phyloP scores from a whole-genome alignment of 1,140 invertebrate species.

The Hypothenemus hampei region DNA sequence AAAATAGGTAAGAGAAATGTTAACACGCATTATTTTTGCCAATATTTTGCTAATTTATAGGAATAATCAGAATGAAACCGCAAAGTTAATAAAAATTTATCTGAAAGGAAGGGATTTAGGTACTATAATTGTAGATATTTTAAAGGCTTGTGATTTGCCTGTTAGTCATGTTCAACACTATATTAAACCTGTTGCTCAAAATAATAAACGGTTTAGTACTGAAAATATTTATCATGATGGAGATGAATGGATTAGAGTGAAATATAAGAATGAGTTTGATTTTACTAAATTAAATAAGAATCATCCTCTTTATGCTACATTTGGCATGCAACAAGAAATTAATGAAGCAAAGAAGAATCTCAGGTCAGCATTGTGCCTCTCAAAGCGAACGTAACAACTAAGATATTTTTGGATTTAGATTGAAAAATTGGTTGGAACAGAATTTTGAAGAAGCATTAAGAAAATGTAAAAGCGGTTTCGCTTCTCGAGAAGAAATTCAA shows the following conservation, averaged over 20 bases:
- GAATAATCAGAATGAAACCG: constrained; percentile 45
- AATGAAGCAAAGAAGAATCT: constrained; percentile 47
- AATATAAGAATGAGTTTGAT: constrained; percentile 42
- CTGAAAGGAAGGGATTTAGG: constrained; percentile 64
- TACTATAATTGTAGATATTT: constrained; percentile 68
- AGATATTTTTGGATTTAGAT: constrained; percentile 36
- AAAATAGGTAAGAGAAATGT: constrained; percentile 55
- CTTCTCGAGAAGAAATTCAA: constrained; percentile 62
- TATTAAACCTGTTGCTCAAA: constrained; percentile 27
- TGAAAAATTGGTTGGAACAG: constrained; percentile 60
- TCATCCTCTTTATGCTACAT: constrained; percentile 51
- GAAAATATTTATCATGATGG: constrained; percentile 8
- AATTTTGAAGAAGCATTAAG: constrained; percentile 59
- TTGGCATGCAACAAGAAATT: constrained; percentile 51
- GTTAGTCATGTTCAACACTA: constrained; percentile 79
- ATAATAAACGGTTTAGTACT: background rate
- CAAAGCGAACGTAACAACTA: background rate
- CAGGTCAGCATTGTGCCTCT: constrained; percentile 10
- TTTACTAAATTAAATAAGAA: constrained; percentile 51
- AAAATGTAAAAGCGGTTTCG: constrained; percentile 55
- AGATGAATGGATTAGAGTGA: constrained; percentile 20
- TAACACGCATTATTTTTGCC: too few species aligned
- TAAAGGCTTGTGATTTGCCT: constrained; percentile 75
- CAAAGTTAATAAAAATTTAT: constrained; percentile 67
- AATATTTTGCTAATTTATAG: too few species aligned